Conservation (phyloP, 2,113 vertebrate genomes). For the Tragulus kanchil region DNA sequence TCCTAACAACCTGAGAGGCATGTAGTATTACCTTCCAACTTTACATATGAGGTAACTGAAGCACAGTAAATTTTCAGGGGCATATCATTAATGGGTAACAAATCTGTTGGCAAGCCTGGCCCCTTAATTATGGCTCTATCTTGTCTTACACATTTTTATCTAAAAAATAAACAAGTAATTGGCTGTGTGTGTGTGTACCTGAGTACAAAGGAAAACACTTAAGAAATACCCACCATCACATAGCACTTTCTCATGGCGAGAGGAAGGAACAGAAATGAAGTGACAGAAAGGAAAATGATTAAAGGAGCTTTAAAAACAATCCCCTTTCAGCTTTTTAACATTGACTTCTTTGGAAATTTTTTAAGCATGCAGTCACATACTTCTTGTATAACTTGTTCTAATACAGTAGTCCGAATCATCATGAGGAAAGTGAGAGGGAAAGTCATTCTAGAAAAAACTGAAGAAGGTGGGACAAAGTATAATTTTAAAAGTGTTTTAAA, state of each 20-base stretch:
- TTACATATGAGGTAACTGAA: not conserved
- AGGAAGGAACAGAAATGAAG: not conserved
- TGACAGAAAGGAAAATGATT: not conserved
- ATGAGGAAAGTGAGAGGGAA: not conserved
- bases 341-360: not conserved
- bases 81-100: not conserved
- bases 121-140: not conserved
- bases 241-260: not conserved
- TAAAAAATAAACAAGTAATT: not conserved
- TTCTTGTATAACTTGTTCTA: not conserved
- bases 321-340: not conserved
- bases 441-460: not conserved
- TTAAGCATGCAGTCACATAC: not conserved
- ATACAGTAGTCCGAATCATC: not conserved
- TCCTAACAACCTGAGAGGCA: not conserved
- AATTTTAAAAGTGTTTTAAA: constrained; percentile 44
- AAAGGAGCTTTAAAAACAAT: not conserved
- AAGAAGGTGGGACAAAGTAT: constrained; percentile 24
- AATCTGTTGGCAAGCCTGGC: not conserved
- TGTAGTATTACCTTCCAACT: not conserved
- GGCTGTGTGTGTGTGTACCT: not conserved
- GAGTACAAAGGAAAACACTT: not conserved
- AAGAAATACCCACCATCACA: not conserved
- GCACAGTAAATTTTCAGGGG: not conserved
- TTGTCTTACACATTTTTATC: not conserved